These are phyloP conservation scores for Cydia splendana DNA, from an alignment of 1,140 invertebrate genomes.

Conservation along the genomic window DNA sequence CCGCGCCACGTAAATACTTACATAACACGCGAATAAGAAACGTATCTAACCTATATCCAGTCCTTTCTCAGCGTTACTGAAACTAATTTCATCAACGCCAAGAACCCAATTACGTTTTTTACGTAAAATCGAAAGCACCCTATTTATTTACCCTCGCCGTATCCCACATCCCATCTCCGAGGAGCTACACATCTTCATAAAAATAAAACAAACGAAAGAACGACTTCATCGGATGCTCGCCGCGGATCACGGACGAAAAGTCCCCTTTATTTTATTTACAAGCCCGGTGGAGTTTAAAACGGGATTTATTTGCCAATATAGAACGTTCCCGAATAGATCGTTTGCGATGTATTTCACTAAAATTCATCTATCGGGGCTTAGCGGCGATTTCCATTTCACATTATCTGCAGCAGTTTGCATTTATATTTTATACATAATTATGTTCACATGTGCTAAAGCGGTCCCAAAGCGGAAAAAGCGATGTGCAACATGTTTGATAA, in stretches of 20 bases:
- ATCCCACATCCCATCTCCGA: constrained; percentile 46
- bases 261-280: constrained; percentile 67
- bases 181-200: constrained; percentile 65
- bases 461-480: background rate
- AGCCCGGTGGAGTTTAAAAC: constrained; percentile 61
- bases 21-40: too few species aligned
- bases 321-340: constrained; percentile 37
- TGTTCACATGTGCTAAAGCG: background rate
- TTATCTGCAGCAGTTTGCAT: constrained; percentile 9
- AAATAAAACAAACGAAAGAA: constrained; percentile 54
- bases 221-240: constrained; percentile 46
- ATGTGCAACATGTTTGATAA: background rate
- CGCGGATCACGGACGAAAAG: constrained; percentile 61
- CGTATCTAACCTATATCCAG: background rate
- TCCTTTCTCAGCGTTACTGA: background rate
- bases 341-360: constrained; percentile 34
- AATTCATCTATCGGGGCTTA: constrained; percentile 28
- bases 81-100: constrained; percentile 36
- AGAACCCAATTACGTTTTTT: constrained; percentile 34
- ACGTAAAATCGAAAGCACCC: constrained; percentile 34
- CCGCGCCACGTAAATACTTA: too few species aligned
- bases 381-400: constrained; percentile 26
- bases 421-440: background rate
- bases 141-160: constrained; percentile 43
- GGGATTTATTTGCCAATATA: constrained; percentile 70